Percentiles rank a stretch among this genome's conserved stretches.
Evolutionary conservation across 92 coral and sea anemone genomes (phyloP).

Genomic region (Galaxea fascicularis): DNA sequence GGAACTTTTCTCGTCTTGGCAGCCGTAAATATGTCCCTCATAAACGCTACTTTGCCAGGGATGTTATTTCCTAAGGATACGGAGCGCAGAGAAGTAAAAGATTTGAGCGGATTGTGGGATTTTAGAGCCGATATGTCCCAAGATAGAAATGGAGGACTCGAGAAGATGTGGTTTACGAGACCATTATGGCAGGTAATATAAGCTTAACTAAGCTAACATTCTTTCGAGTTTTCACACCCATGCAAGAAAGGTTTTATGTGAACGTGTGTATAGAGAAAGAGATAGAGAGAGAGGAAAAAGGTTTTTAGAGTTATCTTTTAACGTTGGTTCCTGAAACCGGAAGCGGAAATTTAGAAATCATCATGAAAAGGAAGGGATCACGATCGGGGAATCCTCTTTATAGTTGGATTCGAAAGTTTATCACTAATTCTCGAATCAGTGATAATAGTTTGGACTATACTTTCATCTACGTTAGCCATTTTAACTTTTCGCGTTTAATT

Average conservation of each 20-base stretch:
- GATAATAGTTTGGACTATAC: neutral
- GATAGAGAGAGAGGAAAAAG: neutral
- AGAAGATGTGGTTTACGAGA: constrained; percentile 76
- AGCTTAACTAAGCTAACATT: neutral
- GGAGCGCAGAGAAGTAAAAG: constrained; percentile 93
- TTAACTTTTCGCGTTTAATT: neutral
- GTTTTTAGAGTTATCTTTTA: neutral
- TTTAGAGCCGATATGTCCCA: constrained; percentile 88
- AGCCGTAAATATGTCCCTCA: constrained; percentile 1
- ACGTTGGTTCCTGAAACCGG: neutral
- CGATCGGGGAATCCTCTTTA: constrained; percentile 19
- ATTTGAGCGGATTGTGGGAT: constrained; percentile 91
- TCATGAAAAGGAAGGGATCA: neutral
- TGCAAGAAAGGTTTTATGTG: neutral
- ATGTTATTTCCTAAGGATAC: constrained; percentile 92
- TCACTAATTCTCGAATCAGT: neutral
- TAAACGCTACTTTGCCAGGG: constrained; percentile 57
- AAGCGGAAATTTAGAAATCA: neutral
- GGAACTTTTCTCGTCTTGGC: neutral
- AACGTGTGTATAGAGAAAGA: neutral
- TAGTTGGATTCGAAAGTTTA: neutral
- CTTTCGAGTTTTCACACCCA: neutral
- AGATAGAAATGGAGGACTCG: constrained; percentile 83
- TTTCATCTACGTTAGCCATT: neutral
- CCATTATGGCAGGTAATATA: constrained; percentile 74